These are phyloP conservation scores for Hemicordylus capensis DNA, from an alignment of 2,113 vertebrate genomes.

Conservation along the genomic window DNA sequence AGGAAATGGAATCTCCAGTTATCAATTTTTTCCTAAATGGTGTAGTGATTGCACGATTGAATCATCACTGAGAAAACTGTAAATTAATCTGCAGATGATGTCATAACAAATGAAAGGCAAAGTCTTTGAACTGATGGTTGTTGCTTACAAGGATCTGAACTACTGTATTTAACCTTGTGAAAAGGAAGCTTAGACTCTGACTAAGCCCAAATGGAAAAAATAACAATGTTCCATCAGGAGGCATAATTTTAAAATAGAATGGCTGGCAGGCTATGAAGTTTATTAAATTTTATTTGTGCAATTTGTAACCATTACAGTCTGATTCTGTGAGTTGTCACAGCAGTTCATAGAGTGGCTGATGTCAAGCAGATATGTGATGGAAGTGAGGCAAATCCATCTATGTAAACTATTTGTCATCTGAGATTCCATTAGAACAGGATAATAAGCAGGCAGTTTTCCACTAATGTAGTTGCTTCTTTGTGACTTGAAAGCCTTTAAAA, in stretches of 20 bases:
- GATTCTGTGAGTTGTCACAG: background rate
- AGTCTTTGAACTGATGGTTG: background rate
- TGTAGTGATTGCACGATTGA: background rate
- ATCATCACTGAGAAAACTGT: background rate
- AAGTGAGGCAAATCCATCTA: background rate
- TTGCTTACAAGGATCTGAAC: background rate
- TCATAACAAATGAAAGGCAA: constrained; percentile 1
- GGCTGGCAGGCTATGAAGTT: background rate
- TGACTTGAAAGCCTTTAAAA: background rate
- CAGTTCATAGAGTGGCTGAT: too few species aligned
- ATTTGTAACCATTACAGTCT: background rate
- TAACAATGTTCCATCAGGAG: background rate
- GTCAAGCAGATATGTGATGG: background rate
- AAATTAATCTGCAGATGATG: background rate
- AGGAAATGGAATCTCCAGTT: background rate
- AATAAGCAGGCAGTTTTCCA: background rate
- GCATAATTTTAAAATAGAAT: background rate
- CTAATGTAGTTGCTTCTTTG: background rate
- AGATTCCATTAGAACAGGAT: background rate
- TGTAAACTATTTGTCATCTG: background rate
- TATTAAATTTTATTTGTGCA: background rate
- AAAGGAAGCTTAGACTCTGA: background rate
- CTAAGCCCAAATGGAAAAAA: background rate
- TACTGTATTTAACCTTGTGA: background rate
- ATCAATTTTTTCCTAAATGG: background rate